Conservation (phyloP, 2,888 invertebrate species). For the Incurvaria masculella region DNA sequence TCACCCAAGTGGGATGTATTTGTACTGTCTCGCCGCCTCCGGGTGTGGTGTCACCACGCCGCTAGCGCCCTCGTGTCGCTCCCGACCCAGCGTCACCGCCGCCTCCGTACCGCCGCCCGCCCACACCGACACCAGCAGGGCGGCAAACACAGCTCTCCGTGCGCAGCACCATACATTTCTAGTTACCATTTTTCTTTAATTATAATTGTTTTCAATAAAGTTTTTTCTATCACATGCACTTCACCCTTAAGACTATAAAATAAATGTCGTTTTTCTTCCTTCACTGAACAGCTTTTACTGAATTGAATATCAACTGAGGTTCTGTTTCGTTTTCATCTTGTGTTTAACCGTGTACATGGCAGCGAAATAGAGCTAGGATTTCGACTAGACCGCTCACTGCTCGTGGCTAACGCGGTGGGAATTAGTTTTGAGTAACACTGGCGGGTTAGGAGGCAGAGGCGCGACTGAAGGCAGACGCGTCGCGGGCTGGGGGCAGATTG, state of each 20-base stretch:
- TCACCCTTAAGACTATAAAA: no score
- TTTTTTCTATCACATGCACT: no score
- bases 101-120: conserved; percentile 21
- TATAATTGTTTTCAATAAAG: neutral
- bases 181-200: neutral
- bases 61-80: conserved; percentile 21
- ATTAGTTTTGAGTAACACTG: no score
- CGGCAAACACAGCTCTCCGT: conserved; percentile 28
- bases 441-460: no score
- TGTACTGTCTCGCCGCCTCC: conserved; percentile 33
- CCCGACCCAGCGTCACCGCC: conserved; percentile 17
- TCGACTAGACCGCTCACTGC: no score
- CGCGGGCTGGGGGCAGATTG: neutral
- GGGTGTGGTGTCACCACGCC: conserved; percentile 42
- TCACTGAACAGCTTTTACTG: no score
- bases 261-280: no score
- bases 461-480: neutral
- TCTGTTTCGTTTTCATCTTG: neutral
- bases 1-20: conserved; percentile 44
- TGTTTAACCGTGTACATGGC: neutral
- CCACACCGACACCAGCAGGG: conserved; percentile 27
- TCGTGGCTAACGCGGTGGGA: no score
- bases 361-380: no score
- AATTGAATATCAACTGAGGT: no score
- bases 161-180: conserved; percentile 28